Evolutionary conservation across 2,888 invertebrate genomes (phyloP).

Genomic region (Sialis fuliginosa): DNA sequence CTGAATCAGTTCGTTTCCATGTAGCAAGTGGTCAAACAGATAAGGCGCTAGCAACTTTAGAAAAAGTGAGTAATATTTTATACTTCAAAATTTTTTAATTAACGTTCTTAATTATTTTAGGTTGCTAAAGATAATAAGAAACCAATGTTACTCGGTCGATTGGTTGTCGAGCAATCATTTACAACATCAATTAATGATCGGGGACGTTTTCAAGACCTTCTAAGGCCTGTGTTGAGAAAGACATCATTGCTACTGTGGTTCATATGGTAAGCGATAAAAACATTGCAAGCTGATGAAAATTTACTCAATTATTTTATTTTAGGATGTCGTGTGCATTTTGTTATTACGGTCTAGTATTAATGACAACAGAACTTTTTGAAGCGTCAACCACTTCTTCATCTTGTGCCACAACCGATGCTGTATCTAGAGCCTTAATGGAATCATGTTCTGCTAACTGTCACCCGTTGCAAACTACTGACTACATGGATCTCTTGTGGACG

Average conservation of each 20-base stretch:
- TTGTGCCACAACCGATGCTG: constrained; percentile 14
- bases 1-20: constrained; percentile 81
- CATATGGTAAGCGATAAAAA: constrained; percentile 55
- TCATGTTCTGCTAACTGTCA: constrained; percentile 49
- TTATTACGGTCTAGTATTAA: constrained; percentile 85
- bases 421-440: constrained; percentile 22
- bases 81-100: background rate
- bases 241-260: constrained; percentile 84
- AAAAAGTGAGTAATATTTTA: constrained; percentile 33
- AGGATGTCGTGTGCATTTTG: constrained; percentile 90
- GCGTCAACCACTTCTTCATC: constrained; percentile 29
- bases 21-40: constrained; percentile 76
- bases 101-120: constrained; percentile 18
- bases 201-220: constrained; percentile 50
- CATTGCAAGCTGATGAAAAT: background rate
- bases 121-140: constrained; percentile 79
- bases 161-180: constrained; percentile 61
- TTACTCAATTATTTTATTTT: constrained; percentile 9
- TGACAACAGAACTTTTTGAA: constrained; percentile 87
- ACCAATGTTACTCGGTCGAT: constrained; percentile 68
- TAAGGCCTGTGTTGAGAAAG: constrained; percentile 60
- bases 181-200: constrained; percentile 34
- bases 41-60: constrained; percentile 66
- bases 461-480: constrained; percentile 67
- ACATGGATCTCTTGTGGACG: constrained; percentile 84